Percentiles rank a stretch among this genome's conserved stretches.
These are phyloP conservation scores for Rhinopomastus cyanomelas DNA, from an alignment of 2,113 vertebrate species.

Conservation along the genomic window DNA sequence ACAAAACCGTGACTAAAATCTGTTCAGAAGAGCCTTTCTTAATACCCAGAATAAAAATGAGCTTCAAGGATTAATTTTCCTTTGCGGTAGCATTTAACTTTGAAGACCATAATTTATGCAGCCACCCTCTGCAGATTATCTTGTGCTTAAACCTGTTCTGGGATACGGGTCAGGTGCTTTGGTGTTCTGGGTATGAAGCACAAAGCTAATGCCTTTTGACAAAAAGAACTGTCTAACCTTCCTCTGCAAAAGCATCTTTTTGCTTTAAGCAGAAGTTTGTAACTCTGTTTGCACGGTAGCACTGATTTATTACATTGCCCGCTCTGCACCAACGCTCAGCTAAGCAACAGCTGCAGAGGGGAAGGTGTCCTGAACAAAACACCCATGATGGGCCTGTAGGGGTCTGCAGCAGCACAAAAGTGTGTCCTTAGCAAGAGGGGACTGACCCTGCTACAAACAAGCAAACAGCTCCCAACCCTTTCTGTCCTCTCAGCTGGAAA, in stretches of 20 bases:
- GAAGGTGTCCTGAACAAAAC: not conserved
- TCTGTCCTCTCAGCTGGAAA: not conserved
- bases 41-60: slow-evolving; percentile 1
- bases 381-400: not conserved
- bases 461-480: not conserved
- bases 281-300: not conserved
- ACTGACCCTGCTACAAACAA: not conserved
- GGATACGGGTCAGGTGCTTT: not conserved
- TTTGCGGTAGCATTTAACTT: not conserved
- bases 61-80: slow-evolving; percentile 1
- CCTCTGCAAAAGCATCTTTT: not conserved
- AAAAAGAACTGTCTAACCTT: not conserved
- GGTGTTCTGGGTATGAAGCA: not conserved
- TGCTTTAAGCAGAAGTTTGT: not conserved
- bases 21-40: not conserved
- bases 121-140: not conserved
- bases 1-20: not conserved
- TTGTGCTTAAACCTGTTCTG: slow-evolving; percentile 17
- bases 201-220: not conserved
- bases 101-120: slow-evolving; percentile 14
- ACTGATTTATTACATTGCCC: not conserved
- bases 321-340: not conserved
- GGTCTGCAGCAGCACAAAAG: not conserved
- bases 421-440: not conserved
- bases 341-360: not conserved